Conservation (phyloP, 2,888 invertebrate species). For the Melinaea menophilus region DNA sequence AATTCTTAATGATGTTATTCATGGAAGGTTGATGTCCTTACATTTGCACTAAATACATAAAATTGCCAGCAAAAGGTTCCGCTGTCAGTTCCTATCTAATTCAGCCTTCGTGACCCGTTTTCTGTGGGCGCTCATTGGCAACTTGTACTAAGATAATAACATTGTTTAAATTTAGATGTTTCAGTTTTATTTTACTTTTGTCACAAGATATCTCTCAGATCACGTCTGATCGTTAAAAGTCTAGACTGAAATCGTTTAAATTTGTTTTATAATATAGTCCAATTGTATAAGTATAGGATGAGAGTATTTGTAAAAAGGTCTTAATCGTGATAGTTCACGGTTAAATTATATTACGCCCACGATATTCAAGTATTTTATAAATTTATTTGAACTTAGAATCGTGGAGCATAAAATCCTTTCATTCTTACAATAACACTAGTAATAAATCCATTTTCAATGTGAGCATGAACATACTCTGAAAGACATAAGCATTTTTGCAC, state of each 20-base stretch:
- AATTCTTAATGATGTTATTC: slow-evolving; percentile 30
- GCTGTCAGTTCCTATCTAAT: slow-evolving; percentile 62
- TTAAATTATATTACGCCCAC: too few relatives aligned
- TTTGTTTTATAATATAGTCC: slow-evolving; percentile 22
- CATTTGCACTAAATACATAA: slow-evolving; percentile 64
- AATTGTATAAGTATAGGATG: slow-evolving; percentile 12
- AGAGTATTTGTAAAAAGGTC: neutral
- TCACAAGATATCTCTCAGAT: slow-evolving; percentile 22
- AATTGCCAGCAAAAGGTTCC: slow-evolving; percentile 65
- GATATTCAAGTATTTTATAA: too few relatives aligned
- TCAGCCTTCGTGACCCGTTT: slow-evolving; percentile 59
- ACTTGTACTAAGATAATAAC: slow-evolving; percentile 36
- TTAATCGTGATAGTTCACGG: neutral
- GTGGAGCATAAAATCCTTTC: neutral
- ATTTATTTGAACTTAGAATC: too few relatives aligned
- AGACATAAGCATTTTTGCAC: neutral
- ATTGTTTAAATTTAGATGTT: slow-evolving; percentile 7
- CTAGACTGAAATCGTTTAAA: slow-evolving; percentile 33
- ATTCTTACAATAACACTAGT: neutral
- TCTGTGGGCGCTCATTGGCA: slow-evolving; percentile 64
- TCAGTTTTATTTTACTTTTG: slow-evolving; percentile 12
- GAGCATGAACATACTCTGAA: slow-evolving; percentile 2
- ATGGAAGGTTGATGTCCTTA: slow-evolving; percentile 46
- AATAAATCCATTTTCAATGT: slow-evolving; percentile 6
- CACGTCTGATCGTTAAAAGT: slow-evolving; percentile 32